Conservation (phyloP, 2,113 vertebrate genomes). For the Bothrops jararaca region DNA sequence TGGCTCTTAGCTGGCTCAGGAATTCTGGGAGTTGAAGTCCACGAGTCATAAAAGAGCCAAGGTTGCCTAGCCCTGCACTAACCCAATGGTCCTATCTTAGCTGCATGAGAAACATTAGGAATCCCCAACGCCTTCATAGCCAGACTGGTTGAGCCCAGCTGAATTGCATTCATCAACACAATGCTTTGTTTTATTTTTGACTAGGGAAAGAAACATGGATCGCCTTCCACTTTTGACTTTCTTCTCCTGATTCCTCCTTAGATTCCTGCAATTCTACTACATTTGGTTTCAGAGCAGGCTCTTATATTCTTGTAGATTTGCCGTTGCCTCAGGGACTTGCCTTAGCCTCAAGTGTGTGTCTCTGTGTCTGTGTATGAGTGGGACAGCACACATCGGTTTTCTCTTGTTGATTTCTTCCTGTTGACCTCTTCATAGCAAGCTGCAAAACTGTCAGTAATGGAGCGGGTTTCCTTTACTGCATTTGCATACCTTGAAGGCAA, state of each 20-base stretch:
- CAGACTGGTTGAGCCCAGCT: neutral
- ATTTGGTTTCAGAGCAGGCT: neutral
- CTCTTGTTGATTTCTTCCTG: neutral
- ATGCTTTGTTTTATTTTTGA: neutral
- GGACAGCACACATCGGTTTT: neutral
- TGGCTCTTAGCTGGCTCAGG: too few relatives aligned
- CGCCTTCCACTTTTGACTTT: constrained; percentile 51
- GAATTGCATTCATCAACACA: constrained; percentile 26
- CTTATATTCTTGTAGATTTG: neutral
- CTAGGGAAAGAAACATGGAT: constrained; percentile 50
- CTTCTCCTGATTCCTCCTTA: constrained; percentile 30
- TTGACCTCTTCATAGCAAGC: neutral
- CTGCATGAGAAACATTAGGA: neutral
- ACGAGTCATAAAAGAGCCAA: too few relatives aligned
- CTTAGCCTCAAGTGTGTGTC: too few relatives aligned
- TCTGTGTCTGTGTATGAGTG: too few relatives aligned
- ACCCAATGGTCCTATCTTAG: neutral
- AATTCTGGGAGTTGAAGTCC: too few relatives aligned
- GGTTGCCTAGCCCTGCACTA: too few relatives aligned
- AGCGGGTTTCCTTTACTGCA: neutral
- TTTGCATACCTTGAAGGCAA: neutral
- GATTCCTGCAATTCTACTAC: neutral
- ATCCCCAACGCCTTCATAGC: neutral
- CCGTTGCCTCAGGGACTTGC: too few relatives aligned
- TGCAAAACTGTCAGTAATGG: neutral